phyloP scores from a whole-genome alignment of 2,888 invertebrate species.

The Drosophila prolongata region DNA sequence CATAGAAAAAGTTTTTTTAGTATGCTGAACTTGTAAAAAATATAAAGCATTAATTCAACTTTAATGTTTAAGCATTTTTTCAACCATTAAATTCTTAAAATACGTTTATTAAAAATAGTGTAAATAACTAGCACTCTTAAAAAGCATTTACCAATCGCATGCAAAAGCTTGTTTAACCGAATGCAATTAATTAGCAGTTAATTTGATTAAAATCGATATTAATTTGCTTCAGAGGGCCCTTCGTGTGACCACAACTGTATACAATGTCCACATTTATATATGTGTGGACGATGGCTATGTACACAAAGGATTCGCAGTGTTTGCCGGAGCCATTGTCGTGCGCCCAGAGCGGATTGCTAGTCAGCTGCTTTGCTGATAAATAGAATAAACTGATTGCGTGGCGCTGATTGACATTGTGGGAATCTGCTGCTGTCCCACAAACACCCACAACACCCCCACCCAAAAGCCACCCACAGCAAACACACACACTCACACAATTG shows the following conservation, averaged over 20 bases:
- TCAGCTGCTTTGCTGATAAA: slow-evolving; percentile 71
- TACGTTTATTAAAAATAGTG: no score
- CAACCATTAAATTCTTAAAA: no score
- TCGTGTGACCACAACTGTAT: slow-evolving; percentile 15
- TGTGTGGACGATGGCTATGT: slow-evolving; percentile 18
- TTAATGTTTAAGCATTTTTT: no score
- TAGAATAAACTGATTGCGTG: slow-evolving; percentile 71
- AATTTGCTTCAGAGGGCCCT: not conserved
- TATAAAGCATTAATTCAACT: no score
- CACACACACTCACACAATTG: slow-evolving; percentile 38
- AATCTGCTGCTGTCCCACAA: slow-evolving; percentile 31
- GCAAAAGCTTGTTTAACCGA: not conserved
- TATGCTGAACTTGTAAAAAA: no score
- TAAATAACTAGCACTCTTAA: no score
- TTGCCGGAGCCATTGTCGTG: slow-evolving; percentile 43
- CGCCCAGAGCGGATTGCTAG: slow-evolving; percentile 55
- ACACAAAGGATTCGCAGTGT: slow-evolving; percentile 40
- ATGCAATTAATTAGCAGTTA: not conserved
- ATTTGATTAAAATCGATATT: not conserved
- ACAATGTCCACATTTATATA: slow-evolving; percentile 25
- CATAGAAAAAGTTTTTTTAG: no score
- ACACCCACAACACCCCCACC: slow-evolving; percentile 6
- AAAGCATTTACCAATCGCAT: no score
- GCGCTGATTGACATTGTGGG: slow-evolving; percentile 60
- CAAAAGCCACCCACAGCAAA: not conserved